Evolutionary conservation across 2,888 invertebrate species (phyloP), one percentile per base, ranked within the genome.

Genomic region (Ommatoiulus sabulosus): DNA sequence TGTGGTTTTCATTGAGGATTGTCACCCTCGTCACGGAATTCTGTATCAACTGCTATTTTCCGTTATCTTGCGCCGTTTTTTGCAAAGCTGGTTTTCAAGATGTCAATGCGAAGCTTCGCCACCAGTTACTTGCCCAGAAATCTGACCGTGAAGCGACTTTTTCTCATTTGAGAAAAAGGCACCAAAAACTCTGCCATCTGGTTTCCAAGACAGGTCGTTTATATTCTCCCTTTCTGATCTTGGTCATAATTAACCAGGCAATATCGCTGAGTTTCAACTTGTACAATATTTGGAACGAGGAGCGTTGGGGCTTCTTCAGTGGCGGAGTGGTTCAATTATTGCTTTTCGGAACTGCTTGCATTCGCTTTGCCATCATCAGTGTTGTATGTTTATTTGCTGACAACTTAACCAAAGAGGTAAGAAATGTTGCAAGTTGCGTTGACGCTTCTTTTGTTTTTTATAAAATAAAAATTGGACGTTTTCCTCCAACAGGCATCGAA

Each of bases 11-110:
- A 0, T 8, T 85, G 3, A 85, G 85, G 44, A 8, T 8, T n/a
- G 44, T 44, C 7, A 85, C 44, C 10, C 44, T 12, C 0, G 3
- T 85, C 8, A n/a, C n/a, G 17, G 85, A 85, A 46, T 12, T 7
- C 7, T 44, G 20, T n/a, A 20, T 44, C n/a, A 44, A 17, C 44
- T 85, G 17, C 15, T 85, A 44, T 85, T 85, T 85, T 20, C 20
- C 46, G 8, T 85, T 44, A 0, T 85, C 20, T n/a, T 85, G 85
- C 20, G 85, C 85, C 15, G 44, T 46, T 6, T 44, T 44, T 17
- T 85, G 85, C 15, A 12, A 44, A 44, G 85, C 44, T 85, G 85
- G n/a, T 43, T 85, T 85, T 85, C 85, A 46, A 85, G 24, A 48
- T 17, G 15, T 52, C 1, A 12, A 12, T 12, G 8, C 52, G 15